Evolutionary conservation across 2,113 vertebrate species (phyloP).

Genomic region (Pygoscelis antarcticus): DNA sequence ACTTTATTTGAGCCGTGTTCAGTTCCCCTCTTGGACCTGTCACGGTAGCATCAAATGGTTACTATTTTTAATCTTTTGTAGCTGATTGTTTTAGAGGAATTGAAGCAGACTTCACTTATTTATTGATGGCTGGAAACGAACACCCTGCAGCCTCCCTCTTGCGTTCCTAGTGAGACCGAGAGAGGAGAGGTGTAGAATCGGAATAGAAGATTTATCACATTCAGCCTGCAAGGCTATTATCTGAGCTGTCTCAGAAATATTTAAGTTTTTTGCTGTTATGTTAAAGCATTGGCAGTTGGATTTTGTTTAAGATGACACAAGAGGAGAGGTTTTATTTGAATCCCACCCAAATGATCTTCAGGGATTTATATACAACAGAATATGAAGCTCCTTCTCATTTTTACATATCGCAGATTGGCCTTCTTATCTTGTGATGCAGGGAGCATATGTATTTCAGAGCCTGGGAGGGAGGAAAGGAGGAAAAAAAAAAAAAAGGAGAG

Average conservation of each 20-base stretch:
- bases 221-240: slow-evolving; percentile 12
- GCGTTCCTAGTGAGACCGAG: neutral
- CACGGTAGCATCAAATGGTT: slow-evolving; percentile 12
- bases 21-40: neutral
- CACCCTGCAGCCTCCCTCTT: neutral
- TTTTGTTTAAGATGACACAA: slow-evolving; percentile 17
- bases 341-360: neutral
- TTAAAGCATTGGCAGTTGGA: neutral
- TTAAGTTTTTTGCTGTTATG: slow-evolving; percentile 6
- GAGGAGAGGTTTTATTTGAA: slow-evolving; percentile 3
- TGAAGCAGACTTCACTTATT: slow-evolving; percentile 47
- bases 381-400: neutral
- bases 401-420: neutral
- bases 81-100: slow-evolving; percentile 46
- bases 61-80: slow-evolving; percentile 38
- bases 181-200: slow-evolving; percentile 5
- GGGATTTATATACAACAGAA: slow-evolving; percentile 24
- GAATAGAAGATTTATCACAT: slow-evolving; percentile 17
- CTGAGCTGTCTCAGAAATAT: slow-evolving; percentile 36
- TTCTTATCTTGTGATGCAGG: neutral
- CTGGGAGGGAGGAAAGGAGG: neutral
- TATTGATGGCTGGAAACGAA: slow-evolving; percentile 32
- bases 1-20: neutral
- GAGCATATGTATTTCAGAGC: neutral
- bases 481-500: neutral